Evolutionary conservation across 2,113 vertebrate genomes (phyloP).

Genomic region (Coreoperca whiteheadi): DNA sequence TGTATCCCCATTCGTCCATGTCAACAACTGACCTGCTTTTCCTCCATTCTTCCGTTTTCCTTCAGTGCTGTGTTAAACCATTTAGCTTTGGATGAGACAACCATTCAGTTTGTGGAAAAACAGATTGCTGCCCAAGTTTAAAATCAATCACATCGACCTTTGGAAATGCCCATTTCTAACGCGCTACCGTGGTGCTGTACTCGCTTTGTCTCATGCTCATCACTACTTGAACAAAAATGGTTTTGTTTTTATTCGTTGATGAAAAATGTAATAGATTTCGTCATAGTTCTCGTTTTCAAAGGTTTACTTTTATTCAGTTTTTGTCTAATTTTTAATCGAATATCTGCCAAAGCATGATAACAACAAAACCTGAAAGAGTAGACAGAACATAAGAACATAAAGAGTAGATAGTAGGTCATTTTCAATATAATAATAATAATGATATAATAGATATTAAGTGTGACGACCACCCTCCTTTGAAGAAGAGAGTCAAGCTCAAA

Average conservation of each 20-base stretch:
- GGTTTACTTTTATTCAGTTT: background rate
- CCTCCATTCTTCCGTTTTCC: slow-evolving; percentile 55
- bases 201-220: background rate
- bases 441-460: background rate
- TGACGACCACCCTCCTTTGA: background rate
- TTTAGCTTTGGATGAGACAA: slow-evolving; percentile 75
- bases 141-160: slow-evolving; percentile 75
- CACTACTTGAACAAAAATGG: background rate
- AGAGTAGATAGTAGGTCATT: background rate
- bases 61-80: slow-evolving; percentile 72
- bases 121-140: slow-evolving; percentile 61
- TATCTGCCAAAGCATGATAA: background rate
- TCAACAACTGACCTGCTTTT: slow-evolving; percentile 84
- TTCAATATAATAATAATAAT: background rate
- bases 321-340: too few relatives aligned
- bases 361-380: background rate
- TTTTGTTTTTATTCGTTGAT: background rate
- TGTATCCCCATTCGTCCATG: slow-evolving; percentile 75
- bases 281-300: background rate
- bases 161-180: slow-evolving; percentile 66
- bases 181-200: background rate
- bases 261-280: background rate
- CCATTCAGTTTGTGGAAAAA: slow-evolving; percentile 58
- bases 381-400: too few relatives aligned
- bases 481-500: background rate